Base-by-base conservation (phyloP, 2,113 vertebrate genomes). In the Plectropomus leopardus region DNA sequence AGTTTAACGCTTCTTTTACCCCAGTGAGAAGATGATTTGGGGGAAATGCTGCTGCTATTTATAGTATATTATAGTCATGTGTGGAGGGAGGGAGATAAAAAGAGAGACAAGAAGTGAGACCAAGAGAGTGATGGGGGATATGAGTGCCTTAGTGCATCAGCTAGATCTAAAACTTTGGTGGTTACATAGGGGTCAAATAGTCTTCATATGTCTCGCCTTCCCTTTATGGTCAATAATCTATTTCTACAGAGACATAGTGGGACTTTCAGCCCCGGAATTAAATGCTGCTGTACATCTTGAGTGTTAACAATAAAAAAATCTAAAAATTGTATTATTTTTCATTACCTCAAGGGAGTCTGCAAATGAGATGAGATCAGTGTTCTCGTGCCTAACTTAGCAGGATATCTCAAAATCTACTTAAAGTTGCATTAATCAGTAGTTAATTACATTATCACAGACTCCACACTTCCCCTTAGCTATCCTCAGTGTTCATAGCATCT, bases 21-120 rank as follows among this genome's bases (percentile, higher is more conserved):
- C 17, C 50, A 26, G 65, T 66, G 72, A 88, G 81, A 86, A 67
- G 78, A 76, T 72, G 68, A 84, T 86, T 80, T 79, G 50, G 48
- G 82, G 76, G 57, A 65, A n/a, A 83, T 73, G 67, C 76, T 80
- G 81, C 19, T 53, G 65, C 68, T 87, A 86, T 91, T 91, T 78
- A 78, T 88, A 86, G 86, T 21, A 15, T 48, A 57, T 24, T 67
- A 48, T 32, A 70, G 78, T 85, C 78, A 77, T 84, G 67, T 58
- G 67, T 65, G 57, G 71, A 79, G 23, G 67, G 17, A 54, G 32
- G 21, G 24, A 26, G 50, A 82, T 55, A 86, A 64, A 67, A 17
- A 59, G 21, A 44, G 44, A 67, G 59, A 36, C 3, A 23, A 10
- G 36, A 17, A 19, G 17, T 14, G 36, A 50, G 59, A 47, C n/a